Evolutionary conservation across 2,113 vertebrate species (phyloP).

Genomic region (Pteronura brasiliensis): DNA sequence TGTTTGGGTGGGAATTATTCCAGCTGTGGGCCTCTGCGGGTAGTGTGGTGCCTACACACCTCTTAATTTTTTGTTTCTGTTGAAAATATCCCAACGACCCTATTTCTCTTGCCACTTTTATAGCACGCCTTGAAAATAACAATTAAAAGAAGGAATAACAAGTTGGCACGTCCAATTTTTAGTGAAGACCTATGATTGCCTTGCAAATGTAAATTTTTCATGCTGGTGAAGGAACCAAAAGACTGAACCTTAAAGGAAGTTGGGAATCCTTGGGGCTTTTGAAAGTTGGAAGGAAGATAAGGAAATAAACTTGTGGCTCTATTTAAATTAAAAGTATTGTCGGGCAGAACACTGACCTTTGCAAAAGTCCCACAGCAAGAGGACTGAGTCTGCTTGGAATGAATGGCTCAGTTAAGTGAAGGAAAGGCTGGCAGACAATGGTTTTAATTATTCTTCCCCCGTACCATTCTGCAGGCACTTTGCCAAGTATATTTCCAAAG

Average conservation of each 20-base stretch:
- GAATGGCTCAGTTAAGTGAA: slow-evolving; percentile 48
- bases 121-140: neutral
- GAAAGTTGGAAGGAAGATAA: neutral
- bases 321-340: slow-evolving; percentile 9
- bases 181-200: neutral
- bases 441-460: slow-evolving; percentile 44
- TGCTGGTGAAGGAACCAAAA: neutral
- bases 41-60: accelerated
- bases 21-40: too few relatives aligned
- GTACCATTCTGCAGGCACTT: slow-evolving; percentile 9
- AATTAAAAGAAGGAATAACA: neutral
- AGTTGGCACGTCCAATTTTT: neutral
- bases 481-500: slow-evolving; percentile 63
- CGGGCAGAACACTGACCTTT: neutral
- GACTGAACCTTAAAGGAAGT: neutral
- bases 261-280: neutral
- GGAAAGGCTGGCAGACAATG: slow-evolving; percentile 20
- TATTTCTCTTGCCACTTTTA: neutral
- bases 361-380: slow-evolving; percentile 51
- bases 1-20: neutral
- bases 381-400: slow-evolving; percentile 38
- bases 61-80: neutral
- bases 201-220: neutral
- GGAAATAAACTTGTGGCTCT: neutral
- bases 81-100: neutral